These are phyloP conservation scores for Phragmatobia fuliginosa DNA, from an alignment of 2,888 invertebrate genomes.

Conservation along the genomic window DNA sequence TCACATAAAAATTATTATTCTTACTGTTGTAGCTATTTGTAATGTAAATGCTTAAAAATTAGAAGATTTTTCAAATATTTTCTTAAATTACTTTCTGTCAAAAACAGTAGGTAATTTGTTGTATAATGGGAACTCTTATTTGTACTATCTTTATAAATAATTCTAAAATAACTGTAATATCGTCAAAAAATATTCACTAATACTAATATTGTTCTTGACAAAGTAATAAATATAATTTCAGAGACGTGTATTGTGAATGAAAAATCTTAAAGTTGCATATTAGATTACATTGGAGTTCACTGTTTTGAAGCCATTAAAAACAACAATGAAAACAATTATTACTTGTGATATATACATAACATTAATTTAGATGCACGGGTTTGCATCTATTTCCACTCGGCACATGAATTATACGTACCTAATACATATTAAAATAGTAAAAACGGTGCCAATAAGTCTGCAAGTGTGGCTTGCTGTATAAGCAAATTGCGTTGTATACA, in stretches of 20 bases:
- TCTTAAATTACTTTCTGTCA: background rate
- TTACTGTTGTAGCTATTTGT: background rate
- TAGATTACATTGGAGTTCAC: background rate
- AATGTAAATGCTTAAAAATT: background rate
- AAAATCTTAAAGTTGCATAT: background rate
- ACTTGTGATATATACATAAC: background rate
- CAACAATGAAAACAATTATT: background rate
- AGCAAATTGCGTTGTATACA: background rate
- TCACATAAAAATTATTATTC: background rate
- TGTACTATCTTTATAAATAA: background rate
- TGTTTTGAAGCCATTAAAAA: background rate
- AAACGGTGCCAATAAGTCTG: background rate
- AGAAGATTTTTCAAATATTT: background rate
- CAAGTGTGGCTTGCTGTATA: background rate
- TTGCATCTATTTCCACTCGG: too few species aligned
- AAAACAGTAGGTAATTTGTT: background rate
- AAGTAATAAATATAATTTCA: background rate
- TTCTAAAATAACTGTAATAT: background rate
- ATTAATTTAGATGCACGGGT: background rate
- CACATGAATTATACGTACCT: background rate
- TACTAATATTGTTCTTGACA: background rate
- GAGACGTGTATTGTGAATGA: background rate
- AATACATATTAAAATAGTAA: background rate
- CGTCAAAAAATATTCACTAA: background rate
- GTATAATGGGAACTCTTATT: background rate